These are phyloP conservation scores for Grammomys surdaster DNA, from an alignment of 2,113 vertebrate genomes.

Conservation along the genomic window DNA sequence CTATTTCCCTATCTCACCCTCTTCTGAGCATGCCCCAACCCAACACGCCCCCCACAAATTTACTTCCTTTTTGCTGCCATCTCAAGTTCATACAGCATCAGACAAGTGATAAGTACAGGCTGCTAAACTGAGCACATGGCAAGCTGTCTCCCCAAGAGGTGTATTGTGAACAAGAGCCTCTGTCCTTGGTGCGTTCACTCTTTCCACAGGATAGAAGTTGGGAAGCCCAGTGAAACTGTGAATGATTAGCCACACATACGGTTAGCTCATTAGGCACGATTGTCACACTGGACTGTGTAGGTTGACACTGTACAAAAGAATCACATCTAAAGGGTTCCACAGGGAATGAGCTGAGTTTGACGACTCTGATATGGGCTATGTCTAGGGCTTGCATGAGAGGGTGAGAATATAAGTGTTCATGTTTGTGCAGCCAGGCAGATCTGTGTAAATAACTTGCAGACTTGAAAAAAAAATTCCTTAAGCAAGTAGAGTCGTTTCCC, in stretches of 20 bases:
- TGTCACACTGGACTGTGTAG: background rate
- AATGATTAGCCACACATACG: background rate
- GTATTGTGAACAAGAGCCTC: background rate
- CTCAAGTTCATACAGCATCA: background rate
- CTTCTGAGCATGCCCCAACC: slow-evolving; percentile 33
- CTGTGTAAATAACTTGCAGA: background rate
- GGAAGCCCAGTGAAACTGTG: background rate
- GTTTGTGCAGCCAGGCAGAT: background rate
- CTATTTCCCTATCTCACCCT: slow-evolving; percentile 44
- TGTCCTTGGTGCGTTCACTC: background rate
- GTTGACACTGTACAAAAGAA: background rate
- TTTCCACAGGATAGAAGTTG: background rate
- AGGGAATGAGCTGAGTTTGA: background rate
- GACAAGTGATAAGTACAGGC: background rate
- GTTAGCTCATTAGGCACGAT: background rate
- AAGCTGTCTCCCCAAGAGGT: background rate
- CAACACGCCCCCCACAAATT: slow-evolving; percentile 47
- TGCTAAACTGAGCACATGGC: background rate
- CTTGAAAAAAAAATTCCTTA: slow-evolving; percentile 34
- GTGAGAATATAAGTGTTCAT: background rate
- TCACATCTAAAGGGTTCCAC: background rate
- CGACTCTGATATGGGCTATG: background rate
- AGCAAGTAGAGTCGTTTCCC: slow-evolving; percentile 12
- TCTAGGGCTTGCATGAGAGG: background rate
- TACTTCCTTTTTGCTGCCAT: slow-evolving; percentile 68